Evolutionary conservation across 1,140 invertebrate genomes (phyloP), one percentile per base, ranked within the genome.

Genomic region (Neodiprion pinetum): DNA sequence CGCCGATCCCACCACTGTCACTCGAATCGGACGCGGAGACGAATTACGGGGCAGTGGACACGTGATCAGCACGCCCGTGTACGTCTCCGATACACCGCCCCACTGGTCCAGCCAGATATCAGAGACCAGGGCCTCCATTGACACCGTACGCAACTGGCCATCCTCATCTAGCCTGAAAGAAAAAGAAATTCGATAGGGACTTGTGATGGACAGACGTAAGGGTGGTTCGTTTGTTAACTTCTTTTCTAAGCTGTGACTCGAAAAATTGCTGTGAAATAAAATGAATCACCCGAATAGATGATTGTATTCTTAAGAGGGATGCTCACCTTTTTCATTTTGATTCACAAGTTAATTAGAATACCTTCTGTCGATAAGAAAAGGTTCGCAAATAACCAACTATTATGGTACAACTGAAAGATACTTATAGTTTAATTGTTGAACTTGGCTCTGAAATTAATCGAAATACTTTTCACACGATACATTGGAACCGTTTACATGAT

Each of bases 31-130:
- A 69, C 77, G 73, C 61, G 78, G 69, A 17, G 74, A 78, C 49
- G 74, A 77, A 21, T 70, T 70, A 17, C 67, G 73, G 50, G 86
- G 82, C 71, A 87, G 72, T 75, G 85, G 85, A 79, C 86, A 87
- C 21, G 83, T 85, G 49, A 85, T 78, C 21, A 87, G 80, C 12
- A 86, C 82, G 17, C 86, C 86, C n/a, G 83, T 83, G 72, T 87
- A 87, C 67, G 78, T 83, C 28, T 82, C 76, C 23, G 74, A 72
- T 14, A 79, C 78, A 14, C 79, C 83, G 66, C 81, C 84, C 86
- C 86, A 87, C 67, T 86, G 83, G 72, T 87, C 82, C 76, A 87
- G 72, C 86, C 86, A 88, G 73, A 88, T 87, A 69, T 84, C 82
- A 47, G 86, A 82, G 73, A 86, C 79, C 73, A 88, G 74, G 3